Evolutionary conservation across 2,888 invertebrate genomes (phyloP).

Genomic region (Lordiphosa fenestrarum): DNA sequence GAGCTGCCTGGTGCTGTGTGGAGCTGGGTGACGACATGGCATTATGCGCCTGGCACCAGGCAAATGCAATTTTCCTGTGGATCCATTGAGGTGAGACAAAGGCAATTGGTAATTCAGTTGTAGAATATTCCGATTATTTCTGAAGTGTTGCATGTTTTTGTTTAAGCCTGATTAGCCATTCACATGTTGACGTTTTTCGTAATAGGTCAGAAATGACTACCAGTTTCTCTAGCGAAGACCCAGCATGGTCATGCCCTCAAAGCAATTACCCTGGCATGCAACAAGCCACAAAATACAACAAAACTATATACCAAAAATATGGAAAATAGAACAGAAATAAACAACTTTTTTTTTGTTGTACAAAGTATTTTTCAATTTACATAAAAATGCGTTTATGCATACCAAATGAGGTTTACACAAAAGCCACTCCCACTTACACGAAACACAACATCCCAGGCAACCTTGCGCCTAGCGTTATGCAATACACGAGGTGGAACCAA

Average conservation of each 20-base stretch:
- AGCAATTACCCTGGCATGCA: conserved; percentile 33
- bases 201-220: conserved; percentile 10
- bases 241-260: conserved; percentile 9
- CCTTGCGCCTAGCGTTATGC: conserved; percentile 53
- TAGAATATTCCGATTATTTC: too few species aligned
- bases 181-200: conserved; percentile 10
- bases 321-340: conserved; percentile 19
- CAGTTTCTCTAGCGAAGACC: conserved; percentile 1
- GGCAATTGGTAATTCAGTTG: conserved; percentile 31
- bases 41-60: conserved; percentile 50
- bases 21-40: conserved; percentile 17
- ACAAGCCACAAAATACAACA: conserved; percentile 22
- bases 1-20: conserved; percentile 4
- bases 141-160: background rate
- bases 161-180: conserved; percentile 9
- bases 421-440: conserved; percentile 17
- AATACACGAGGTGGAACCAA: conserved; percentile 21
- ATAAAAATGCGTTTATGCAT: conserved; percentile 72
- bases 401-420: conserved; percentile 60
- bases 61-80: conserved; percentile 60
- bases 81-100: conserved; percentile 17
- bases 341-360: conserved; percentile 29
- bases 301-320: background rate
- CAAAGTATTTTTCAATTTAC: conserved; percentile 65
- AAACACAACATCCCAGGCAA: background rate